phyloP scores from a whole-genome alignment of 2,113 vertebrate genomes.

The Columba janthina region DNA sequence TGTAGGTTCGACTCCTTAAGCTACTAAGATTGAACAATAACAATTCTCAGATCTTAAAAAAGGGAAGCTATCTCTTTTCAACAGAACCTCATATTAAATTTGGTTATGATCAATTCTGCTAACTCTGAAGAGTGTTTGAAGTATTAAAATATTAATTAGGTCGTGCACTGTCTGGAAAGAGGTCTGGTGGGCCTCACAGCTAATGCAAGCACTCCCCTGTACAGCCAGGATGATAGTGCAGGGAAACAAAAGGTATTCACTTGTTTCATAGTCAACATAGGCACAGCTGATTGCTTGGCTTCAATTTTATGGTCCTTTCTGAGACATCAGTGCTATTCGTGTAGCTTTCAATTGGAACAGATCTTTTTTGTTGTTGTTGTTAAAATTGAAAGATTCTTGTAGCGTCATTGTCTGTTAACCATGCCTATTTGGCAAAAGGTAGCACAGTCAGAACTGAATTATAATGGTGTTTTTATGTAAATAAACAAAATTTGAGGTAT shows the following conservation, averaged over 20 bases:
- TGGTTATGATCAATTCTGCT: not conserved
- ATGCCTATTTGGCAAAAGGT: not conserved
- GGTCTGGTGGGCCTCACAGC: not conserved
- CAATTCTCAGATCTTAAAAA: not conserved
- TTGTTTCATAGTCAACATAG: not conserved
- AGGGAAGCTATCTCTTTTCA: not conserved
- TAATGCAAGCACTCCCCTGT: not conserved
- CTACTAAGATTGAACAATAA: not conserved
- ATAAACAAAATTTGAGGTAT: not conserved
- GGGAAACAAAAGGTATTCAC: not conserved
- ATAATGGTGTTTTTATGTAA: not conserved
- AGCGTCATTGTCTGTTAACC: not conserved
- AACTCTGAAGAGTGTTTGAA: not conserved
- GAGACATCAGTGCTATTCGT: not conserved
- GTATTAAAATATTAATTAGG: not conserved
- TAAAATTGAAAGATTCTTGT: not conserved
- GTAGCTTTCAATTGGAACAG: not conserved
- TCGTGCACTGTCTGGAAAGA: not conserved
- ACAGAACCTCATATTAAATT: not conserved
- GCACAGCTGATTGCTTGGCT: not conserved
- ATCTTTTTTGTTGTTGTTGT: not conserved
- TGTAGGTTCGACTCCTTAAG: not conserved
- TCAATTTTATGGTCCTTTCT: not conserved
- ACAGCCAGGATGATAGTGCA: not conserved
- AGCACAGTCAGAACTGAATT: not conserved